Evolutionary conservation across 2,888 invertebrate genomes (phyloP).

Genomic region (Spodoptera exigua): DNA sequence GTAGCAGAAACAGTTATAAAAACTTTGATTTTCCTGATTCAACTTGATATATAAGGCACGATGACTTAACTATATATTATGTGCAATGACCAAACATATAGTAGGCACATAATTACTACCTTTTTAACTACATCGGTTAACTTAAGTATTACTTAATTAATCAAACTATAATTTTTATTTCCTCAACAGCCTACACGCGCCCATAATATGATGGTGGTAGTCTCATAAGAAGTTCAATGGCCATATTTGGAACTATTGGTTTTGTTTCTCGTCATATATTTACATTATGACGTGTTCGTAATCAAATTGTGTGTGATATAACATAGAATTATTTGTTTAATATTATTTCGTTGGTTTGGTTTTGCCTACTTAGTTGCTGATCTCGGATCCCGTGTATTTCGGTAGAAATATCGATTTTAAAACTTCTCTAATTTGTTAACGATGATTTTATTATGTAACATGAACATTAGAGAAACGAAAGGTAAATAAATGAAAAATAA

Average conservation of each 20-base stretch:
- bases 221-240: constrained; percentile 2
- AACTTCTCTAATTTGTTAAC: no score
- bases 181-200: constrained; percentile 35
- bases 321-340: no score
- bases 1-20: constrained; percentile 9
- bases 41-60: constrained; percentile 14
- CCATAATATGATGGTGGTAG: constrained; percentile 11
- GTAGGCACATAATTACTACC: constrained; percentile 12
- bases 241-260: constrained; percentile 10
- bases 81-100: constrained; percentile 9
- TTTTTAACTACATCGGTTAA: constrained; percentile 6
- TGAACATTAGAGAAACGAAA: no score
- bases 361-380: no score
- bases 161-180: constrained; percentile 17
- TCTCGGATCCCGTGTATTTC: no score
- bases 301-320: no score
- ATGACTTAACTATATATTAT: constrained; percentile 22
- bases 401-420: no score
- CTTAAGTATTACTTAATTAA: constrained; percentile 24
- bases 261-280: neutral
- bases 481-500: no score
- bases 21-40: constrained; percentile 25
- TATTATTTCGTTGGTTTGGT: no score
- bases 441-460: no score
- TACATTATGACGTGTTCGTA: constrained; percentile 1